Base-by-base conservation (phyloP, 2,797 vertebrate genomes). In the Notolepis coatsorum region DNA sequence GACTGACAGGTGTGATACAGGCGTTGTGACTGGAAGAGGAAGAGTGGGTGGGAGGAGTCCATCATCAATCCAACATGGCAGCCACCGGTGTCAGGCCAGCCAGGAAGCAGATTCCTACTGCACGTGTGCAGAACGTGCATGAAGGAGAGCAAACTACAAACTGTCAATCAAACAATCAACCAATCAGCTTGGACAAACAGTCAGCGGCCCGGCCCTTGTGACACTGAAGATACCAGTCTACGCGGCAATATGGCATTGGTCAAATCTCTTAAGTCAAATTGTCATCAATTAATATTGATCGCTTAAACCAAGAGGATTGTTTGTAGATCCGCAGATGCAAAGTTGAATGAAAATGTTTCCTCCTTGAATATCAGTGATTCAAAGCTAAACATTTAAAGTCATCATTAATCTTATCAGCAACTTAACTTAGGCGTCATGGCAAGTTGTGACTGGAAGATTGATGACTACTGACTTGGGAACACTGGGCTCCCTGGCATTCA, bases 11-110 rank as follows among this genome's bases (percentile, higher is more conserved):
- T 52, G 51, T 18, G 24, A 65, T 12, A 4, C 4, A 47, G 54
- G 37, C 13, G 13, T 13, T 68, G 25, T 58, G 38, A 55, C 7
- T 63, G 60, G 53, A 60, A 39, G 51, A 72, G 65, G 66, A 58
- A 58, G 23, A 30, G 57, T 35, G 2, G 1, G 3, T 33, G 17
- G 53, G 41, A 64, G 24, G 13, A 53, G 30, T 71, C 76, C 52
- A 64, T 76, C 70, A 77, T 84, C 65, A 68, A 79, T 75, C 68
- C 79, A 73, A 73, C 50, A 79, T 71, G 58, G 71, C 68, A 53
- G 55, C 62, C 15, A 47, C 41, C n/a, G 33, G 63, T 50, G 78
- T 56, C 79, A 75, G 49, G 68, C 72, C 30, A 79, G 80, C 77
- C 65, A 66, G 68, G 69, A 77, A 84, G 82, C 73, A 43, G 70